Evolutionary conservation across 2,113 vertebrate species (phyloP).

Genomic region (Phrynosoma platyrhinos): DNA sequence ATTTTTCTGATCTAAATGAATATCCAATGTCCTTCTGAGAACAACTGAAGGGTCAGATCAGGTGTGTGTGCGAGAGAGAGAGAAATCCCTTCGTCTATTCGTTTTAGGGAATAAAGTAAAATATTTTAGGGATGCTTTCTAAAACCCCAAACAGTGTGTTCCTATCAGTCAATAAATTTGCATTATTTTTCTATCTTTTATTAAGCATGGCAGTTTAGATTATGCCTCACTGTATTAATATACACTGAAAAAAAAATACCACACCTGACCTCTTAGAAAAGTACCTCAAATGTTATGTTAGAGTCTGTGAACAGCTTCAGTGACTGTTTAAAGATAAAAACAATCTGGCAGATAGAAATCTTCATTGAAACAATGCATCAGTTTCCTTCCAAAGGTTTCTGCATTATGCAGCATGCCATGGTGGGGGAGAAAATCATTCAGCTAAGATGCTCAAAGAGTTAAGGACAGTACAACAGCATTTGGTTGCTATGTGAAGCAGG

Average conservation of each 20-base stretch:
- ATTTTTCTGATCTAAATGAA: no score
- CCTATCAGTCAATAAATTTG: no score
- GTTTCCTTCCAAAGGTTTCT: constrained; percentile 50
- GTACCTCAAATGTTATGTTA: not conserved
- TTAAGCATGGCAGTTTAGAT: no score
- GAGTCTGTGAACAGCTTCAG: constrained; percentile 2
- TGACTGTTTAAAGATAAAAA: constrained; percentile 49
- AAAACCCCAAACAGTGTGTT: no score
- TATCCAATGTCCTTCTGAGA: no score
- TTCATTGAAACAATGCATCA: constrained; percentile 43
- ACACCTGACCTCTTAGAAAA: not conserved
- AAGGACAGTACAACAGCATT: constrained; percentile 72
- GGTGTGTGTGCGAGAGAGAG: no score
- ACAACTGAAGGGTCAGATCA: no score
- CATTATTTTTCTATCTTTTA: no score
- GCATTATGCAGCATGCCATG: not conserved
- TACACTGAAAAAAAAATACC: not conserved
- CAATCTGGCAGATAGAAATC: not conserved
- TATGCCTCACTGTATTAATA: not conserved
- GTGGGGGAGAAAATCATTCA: constrained; percentile 40
- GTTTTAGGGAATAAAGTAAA: no score
- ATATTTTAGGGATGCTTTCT: no score
- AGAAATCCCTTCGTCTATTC: no score
- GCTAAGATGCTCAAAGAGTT: constrained; percentile 70
- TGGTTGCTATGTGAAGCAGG: constrained; percentile 77